Evolutionary conservation across 2,797 vertebrate genomes (phyloP).

Genomic region (Pseudomugil gertrudae): DNA sequence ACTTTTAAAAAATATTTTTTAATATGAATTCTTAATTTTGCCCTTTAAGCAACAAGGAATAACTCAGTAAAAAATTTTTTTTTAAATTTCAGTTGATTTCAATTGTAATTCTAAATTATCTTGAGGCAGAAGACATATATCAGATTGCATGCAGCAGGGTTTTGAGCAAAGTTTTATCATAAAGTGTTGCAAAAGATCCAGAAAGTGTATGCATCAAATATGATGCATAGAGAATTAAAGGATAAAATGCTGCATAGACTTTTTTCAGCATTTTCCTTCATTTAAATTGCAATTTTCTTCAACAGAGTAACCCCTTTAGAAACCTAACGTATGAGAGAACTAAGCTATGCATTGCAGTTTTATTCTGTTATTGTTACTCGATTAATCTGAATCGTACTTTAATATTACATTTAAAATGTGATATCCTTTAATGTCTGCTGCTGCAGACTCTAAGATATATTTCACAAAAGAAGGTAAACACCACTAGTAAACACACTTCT

Average conservation of each 20-base stretch:
- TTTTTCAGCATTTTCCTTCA: background rate
- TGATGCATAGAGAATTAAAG: too few relatives aligned
- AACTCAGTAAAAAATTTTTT: too few relatives aligned
- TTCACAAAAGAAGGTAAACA: constrained; percentile 36
- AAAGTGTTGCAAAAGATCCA: too few relatives aligned
- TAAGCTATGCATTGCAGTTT: constrained; percentile 61
- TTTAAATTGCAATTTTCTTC: constrained; percentile 8
- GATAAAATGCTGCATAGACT: constrained; percentile 9
- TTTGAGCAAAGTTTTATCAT: too few relatives aligned
- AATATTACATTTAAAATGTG: constrained; percentile 52
- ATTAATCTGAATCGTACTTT: constrained; percentile 57
- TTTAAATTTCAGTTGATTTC: too few relatives aligned
- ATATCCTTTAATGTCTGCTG: constrained; percentile 63
- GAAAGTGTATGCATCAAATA: too few relatives aligned
- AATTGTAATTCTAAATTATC: too few relatives aligned
- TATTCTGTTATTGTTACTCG: constrained; percentile 46
- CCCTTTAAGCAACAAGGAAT: too few relatives aligned
- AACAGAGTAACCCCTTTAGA: constrained; percentile 27
- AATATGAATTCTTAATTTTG: too few relatives aligned
- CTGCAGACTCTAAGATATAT: constrained; percentile 45
- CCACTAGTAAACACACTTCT: constrained; percentile 47
- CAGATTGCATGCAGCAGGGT: too few relatives aligned
- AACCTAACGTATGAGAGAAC: constrained; percentile 25
- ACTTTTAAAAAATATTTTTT: too few relatives aligned
- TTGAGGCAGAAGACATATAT: too few relatives aligned